Conservation (phyloP, 2,888 invertebrate genomes). For the Tinea pellionella region DNA sequence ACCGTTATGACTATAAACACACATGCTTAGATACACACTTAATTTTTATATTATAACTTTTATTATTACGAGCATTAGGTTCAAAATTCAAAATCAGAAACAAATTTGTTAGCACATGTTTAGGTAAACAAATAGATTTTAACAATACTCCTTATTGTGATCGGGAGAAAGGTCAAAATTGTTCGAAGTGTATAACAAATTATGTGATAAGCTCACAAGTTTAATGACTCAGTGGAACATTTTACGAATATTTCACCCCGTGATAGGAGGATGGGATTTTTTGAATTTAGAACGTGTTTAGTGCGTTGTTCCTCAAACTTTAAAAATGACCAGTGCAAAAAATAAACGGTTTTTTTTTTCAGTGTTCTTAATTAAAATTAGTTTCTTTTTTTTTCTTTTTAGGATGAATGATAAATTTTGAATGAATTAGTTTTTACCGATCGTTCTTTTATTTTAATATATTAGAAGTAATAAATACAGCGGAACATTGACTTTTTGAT, state of each 20-base stretch:
- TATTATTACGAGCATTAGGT: background rate
- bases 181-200: background rate
- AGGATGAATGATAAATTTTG: no score
- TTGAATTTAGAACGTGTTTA: background rate
- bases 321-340: background rate
- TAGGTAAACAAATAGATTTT: no score
- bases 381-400: no score
- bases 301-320: background rate
- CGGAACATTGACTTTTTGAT: no score
- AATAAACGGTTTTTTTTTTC: background rate
- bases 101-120: no score
- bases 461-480: no score
- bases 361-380: no score
- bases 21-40: background rate
- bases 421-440: no score
- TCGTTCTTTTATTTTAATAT: no score
- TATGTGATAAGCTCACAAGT: background rate
- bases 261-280: constrained; percentile 1
- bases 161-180: no score
- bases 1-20: background rate
- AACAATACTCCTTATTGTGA: no score
- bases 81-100: background rate
- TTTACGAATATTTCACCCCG: constrained; percentile 3
- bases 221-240: constrained; percentile 1
- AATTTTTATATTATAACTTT: background rate